phyloP scores from a whole-genome alignment of 2,888 invertebrate genomes.

The Nezara viridula region DNA sequence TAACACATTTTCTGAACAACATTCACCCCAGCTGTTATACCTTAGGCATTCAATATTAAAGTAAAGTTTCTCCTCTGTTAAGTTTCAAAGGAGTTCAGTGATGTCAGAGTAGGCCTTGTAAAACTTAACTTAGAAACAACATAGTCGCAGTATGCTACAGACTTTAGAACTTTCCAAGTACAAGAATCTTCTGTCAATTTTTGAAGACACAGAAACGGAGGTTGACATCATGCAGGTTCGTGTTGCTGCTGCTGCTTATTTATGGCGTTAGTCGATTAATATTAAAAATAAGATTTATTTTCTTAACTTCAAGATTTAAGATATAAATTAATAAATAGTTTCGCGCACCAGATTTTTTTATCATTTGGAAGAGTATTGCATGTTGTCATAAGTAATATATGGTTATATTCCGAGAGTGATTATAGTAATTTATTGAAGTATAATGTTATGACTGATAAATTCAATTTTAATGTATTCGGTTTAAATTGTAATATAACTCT shows the following conservation, averaged over 20 bases:
- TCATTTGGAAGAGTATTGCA: no score
- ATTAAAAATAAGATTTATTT: no score
- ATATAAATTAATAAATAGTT: no score
- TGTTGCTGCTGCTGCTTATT: background rate
- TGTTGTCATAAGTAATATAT: no score
- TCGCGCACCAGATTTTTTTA: no score
- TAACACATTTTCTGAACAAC: background rate
- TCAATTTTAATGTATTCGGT: no score
- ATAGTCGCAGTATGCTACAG: background rate
- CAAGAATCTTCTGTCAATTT: conserved; percentile 5
- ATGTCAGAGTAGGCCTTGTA: background rate
- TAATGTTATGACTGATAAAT: no score
- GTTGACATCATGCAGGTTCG: background rate
- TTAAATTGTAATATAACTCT: no score
- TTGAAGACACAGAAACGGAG: background rate
- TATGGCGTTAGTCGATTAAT: no score
- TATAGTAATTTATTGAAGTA: no score
- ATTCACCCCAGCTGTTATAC: background rate
- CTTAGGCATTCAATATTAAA: background rate
- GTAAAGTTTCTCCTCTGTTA: background rate
- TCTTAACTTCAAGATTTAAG: no score
- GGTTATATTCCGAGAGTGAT: no score
- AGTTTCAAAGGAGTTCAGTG: background rate
- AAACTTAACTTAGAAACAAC: conserved; percentile 12
- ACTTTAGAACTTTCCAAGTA: background rate